Conservation (phyloP, 2,797 vertebrate species). For the Gallirallus australis region DNA sequence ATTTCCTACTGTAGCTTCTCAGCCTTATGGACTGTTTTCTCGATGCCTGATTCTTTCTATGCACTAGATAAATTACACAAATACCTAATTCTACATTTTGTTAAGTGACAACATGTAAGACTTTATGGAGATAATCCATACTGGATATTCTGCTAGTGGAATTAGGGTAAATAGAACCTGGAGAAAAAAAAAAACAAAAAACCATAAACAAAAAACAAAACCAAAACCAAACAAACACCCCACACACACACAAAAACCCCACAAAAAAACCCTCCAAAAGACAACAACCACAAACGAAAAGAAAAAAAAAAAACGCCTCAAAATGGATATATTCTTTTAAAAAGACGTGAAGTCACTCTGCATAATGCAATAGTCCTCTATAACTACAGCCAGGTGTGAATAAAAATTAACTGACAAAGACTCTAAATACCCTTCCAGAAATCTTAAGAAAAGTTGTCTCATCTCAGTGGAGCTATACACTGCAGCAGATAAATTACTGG, state of each 20-base stretch:
- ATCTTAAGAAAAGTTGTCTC: background rate
- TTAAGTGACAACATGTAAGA: background rate
- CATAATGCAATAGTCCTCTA: background rate
- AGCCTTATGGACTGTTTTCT: background rate
- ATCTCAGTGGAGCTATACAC: background rate
- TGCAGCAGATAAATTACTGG: constrained; percentile 14
- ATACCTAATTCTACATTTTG: background rate
- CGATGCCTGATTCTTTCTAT: background rate
- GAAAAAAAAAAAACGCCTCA: background rate
- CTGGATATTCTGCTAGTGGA: too few species aligned
- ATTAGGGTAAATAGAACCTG: too few species aligned
- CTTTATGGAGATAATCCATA: too few species aligned
- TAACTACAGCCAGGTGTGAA: background rate
- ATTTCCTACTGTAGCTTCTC: background rate
- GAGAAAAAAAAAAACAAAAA: background rate
- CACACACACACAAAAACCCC: too few species aligned
- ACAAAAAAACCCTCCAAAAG: too few species aligned
- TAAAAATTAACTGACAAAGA: background rate
- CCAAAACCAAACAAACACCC: too few species aligned
- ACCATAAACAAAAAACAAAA: too few species aligned
- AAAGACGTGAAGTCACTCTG: background rate
- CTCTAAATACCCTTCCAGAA: background rate
- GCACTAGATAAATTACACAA: background rate
- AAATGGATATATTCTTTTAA: background rate
- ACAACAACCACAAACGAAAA: too few species aligned